Evolutionary conservation across 1,140 invertebrate genomes (phyloP).

Genomic region (Orius insidiosus): DNA sequence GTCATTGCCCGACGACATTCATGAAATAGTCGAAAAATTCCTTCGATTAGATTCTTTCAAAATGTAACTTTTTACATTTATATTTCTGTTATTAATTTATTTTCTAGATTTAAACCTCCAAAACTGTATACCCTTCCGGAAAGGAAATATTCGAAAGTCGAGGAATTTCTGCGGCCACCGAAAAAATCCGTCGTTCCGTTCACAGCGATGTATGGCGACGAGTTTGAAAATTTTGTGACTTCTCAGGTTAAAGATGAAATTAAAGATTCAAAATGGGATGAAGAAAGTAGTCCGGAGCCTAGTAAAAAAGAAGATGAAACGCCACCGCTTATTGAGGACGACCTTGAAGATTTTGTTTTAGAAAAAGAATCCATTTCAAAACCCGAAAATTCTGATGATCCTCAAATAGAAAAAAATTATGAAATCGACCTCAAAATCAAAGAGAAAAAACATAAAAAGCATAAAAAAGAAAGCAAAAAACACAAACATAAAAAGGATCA

Average conservation of each 20-base stretch:
- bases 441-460: too few relatives aligned
- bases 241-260: neutral
- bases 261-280: neutral
- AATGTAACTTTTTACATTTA: constrained; percentile 5
- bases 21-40: constrained; percentile 7
- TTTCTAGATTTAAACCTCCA: neutral
- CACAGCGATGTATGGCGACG: neutral
- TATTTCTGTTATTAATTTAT: neutral
- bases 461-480: too few relatives aligned
- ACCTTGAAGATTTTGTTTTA: neutral
- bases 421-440: too few relatives aligned
- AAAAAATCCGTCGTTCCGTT: neutral
- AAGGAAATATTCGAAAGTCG: neutral
- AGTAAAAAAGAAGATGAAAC: neutral
- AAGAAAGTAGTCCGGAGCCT: neutral
- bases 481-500: too few relatives aligned
- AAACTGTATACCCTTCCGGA: neutral
- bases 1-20: constrained; percentile 6
- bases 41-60: neutral
- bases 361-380: neutral
- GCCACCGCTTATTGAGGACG: neutral
- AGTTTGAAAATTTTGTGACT: neutral
- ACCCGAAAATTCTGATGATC: too few relatives aligned
- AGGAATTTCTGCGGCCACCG: neutral
- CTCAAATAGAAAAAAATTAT: too few relatives aligned